Percentiles rank a stretch among this genome's conserved stretches.
These are phyloP conservation scores for Latrodectus elegans DNA, from an alignment of 2,888 invertebrate species.

Conservation along the genomic window DNA sequence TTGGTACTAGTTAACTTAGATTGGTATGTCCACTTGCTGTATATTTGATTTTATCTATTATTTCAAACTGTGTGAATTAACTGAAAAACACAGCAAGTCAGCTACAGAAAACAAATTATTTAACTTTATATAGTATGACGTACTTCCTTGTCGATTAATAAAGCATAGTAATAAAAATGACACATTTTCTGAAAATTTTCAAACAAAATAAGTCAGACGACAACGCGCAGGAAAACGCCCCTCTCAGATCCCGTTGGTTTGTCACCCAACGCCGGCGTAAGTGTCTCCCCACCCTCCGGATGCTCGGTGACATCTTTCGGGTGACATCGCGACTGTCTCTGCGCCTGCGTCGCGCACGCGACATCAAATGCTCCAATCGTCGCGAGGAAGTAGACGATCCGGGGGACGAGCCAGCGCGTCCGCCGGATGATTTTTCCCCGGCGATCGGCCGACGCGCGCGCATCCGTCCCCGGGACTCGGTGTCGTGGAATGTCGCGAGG, in stretches of 20 bases:
- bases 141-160: no score
- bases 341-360: conserved; percentile 9
- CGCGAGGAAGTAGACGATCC: not conserved
- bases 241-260: not conserved
- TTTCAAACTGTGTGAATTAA: no score
- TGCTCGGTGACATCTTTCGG: conserved; percentile 27
- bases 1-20: no score
- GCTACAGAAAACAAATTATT: no score
- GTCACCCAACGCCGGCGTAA: conserved; percentile 25
- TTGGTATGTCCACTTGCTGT: no score
- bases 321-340: conserved; percentile 56
- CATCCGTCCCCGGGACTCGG: not conserved
- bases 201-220: not conserved
- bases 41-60: no score
- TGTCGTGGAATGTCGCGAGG: conserved; percentile 12
- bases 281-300: conserved; percentile 25
- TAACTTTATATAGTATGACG: no score
- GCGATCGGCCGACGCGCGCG: conserved; percentile 2
- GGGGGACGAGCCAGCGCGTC: conserved; percentile 10
- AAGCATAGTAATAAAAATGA: not conserved
- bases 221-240: not conserved
- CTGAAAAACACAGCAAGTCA: no score
- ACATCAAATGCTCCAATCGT: conserved; percentile 5
- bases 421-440: not conserved
- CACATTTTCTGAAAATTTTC: not conserved